A percentile compares a stretch with the other conserved stretches of the same genome.
These are phyloP conservation scores for Brachionus calyciflorus DNA, from an alignment of 1,140 invertebrate genomes.

Conservation along the genomic window DNA sequence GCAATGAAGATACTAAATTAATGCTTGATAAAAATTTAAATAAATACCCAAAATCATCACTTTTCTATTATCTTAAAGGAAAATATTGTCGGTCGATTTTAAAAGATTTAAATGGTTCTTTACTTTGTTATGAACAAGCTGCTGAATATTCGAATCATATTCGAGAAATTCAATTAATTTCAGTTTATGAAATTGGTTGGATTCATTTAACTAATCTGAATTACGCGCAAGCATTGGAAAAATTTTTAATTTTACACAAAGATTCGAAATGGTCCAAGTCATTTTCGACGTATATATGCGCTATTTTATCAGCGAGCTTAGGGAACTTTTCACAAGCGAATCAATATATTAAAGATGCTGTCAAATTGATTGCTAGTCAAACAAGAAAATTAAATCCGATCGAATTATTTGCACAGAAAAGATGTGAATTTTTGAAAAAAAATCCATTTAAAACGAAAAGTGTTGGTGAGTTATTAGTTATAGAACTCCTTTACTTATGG, in stretches of 20 bases:
- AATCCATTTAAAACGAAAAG: conserved; percentile 49
- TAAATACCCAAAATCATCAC: conserved; percentile 67
- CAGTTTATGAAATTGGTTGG: conserved; percentile 70
- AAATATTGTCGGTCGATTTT: conserved; percentile 69
- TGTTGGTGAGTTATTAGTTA: conserved; percentile 66
- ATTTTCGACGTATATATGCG: conserved; percentile 70
- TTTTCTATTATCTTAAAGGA: conserved; percentile 72
- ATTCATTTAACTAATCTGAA: conserved; percentile 69
- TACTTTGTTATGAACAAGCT: conserved; percentile 66
- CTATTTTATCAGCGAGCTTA: conserved; percentile 64
- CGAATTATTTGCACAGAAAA: conserved; percentile 57
- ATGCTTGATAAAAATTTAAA: conserved; percentile 66
- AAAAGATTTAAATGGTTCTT: conserved; percentile 64
- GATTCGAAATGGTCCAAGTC: conserved; percentile 70
- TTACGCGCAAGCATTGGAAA: conserved; percentile 64
- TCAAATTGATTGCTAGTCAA: conserved; percentile 53
- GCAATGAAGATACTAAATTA: conserved; percentile 62
- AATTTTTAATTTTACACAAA: conserved; percentile 61
- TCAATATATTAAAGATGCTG: conserved; percentile 59
- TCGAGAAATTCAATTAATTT: conserved; percentile 69
- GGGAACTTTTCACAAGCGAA: conserved; percentile 60
- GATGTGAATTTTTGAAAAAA: conserved; percentile 58
- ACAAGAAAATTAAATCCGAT: conserved; percentile 60
- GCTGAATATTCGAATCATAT: conserved; percentile 65
- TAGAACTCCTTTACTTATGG: conserved; percentile 72